Evolutionary conservation across 30 jellyfish, hydroid and myxozoan genomes (phyloP).

Genomic region (Pelagia noctiluca): DNA sequence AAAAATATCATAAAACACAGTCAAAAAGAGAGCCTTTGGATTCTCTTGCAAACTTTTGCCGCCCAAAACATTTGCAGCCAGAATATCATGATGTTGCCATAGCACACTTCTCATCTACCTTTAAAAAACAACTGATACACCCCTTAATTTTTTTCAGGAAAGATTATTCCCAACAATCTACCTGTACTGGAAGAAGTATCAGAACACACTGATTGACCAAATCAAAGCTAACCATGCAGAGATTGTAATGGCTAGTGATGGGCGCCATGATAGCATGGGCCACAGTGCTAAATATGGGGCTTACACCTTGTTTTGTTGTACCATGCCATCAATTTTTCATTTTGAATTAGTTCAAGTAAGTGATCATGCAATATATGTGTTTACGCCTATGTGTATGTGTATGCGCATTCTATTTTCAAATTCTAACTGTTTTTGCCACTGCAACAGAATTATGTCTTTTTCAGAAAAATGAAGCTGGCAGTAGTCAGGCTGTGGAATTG

Average conservation of each 20-base stretch:
- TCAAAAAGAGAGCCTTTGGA: too few species aligned
- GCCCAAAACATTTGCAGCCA: too few species aligned
- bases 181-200: not conserved
- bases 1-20: too few species aligned
- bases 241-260: slow-evolving; percentile 10
- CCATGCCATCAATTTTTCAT: not conserved
- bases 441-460: too few species aligned
- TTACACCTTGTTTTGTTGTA: not conserved
- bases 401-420: too few species aligned
- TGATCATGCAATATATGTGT: too few species aligned
- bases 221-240: not conserved
- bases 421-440: too few species aligned
- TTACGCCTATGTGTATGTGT: too few species aligned
- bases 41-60: too few species aligned
- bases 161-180: not conserved
- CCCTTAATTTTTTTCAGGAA: not conserved
- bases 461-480: slow-evolving; percentile 29
- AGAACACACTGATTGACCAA: not conserved
- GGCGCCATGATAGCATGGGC: slow-evolving; percentile 14
- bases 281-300: slow-evolving; percentile 6
- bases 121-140: too few species aligned
- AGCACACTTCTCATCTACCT: too few species aligned
- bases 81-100: too few species aligned
- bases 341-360: slow-evolving; percentile 3
- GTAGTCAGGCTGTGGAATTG: slow-evolving; percentile 23